A percentile compares a stretch with the other conserved stretches of the same genome.
Conservation (phyloP, 64 coral and sea anemone species). For the Stichodactyla helianthus region DNA sequence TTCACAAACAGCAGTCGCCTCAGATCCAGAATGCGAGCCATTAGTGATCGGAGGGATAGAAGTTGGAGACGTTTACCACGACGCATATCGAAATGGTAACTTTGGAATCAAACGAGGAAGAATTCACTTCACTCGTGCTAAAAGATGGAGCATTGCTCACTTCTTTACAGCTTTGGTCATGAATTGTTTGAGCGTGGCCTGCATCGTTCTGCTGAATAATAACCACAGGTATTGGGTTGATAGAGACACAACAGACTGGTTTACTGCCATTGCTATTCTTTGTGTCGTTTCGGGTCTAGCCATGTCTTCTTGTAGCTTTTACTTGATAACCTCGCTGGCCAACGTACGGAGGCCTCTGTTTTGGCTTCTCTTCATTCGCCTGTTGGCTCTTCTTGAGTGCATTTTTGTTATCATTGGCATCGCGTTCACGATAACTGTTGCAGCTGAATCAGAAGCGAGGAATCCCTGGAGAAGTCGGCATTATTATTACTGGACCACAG, state of each 20-base stretch:
- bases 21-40: not conserved
- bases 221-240: not conserved
- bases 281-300: not conserved
- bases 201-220: not conserved
- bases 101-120: constrained; percentile 15
- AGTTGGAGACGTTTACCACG: not conserved
- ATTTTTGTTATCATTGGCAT: not conserved
- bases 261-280: not conserved
- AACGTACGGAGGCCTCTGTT: not conserved
- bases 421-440: not conserved
- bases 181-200: not conserved
- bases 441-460: not conserved
- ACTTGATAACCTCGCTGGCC: not conserved
- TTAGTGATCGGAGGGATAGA: not conserved
- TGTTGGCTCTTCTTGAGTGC: not conserved
- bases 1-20: not conserved
- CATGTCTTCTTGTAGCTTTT: not conserved
- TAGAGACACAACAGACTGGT: not conserved
- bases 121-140: constrained; percentile 10
- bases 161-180: not conserved
- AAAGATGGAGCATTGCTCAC: not conserved
- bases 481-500: not conserved
- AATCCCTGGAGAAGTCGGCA: not conserved
- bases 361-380: not conserved
- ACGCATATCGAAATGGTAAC: constrained; percentile 15